Evolutionary conservation across 2,113 vertebrate genomes (phyloP).

Genomic region (Bos indicus): DNA sequence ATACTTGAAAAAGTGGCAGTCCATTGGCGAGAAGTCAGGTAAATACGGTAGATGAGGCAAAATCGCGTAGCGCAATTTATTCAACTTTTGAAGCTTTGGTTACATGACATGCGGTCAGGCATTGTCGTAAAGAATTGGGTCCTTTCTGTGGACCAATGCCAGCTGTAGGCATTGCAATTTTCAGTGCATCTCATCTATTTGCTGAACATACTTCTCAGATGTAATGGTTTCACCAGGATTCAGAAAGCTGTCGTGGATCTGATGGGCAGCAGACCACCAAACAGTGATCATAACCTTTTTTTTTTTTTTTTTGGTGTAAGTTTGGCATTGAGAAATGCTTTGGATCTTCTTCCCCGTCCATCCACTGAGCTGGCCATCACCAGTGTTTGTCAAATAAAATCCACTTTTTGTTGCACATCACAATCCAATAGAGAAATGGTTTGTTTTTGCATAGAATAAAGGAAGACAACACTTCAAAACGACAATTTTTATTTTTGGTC

Average conservation of each 20-base stretch:
- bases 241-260: background rate
- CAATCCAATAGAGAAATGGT: background rate
- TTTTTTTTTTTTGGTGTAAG: background rate
- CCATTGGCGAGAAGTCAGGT: background rate
- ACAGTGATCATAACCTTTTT: background rate
- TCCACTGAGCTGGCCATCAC: background rate
- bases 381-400: background rate
- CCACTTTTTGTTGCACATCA: background rate
- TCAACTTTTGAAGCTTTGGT: background rate
- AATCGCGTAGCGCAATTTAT: background rate
- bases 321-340: background rate
- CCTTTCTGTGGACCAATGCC: background rate
- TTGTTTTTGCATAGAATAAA: background rate
- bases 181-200: background rate
- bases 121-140: background rate
- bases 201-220: background rate
- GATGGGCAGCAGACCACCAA: background rate
- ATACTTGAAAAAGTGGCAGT: background rate
- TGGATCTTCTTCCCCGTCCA: background rate
- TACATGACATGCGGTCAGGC: background rate
- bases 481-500: background rate
- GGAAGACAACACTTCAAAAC: background rate
- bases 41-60: background rate
- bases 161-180: background rate
- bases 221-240: background rate